Percentiles rank a stretch among this genome's conserved stretches.
Evolutionary conservation across 1,140 invertebrate species (phyloP).

Genomic region (Drosophila jambulina): DNA sequence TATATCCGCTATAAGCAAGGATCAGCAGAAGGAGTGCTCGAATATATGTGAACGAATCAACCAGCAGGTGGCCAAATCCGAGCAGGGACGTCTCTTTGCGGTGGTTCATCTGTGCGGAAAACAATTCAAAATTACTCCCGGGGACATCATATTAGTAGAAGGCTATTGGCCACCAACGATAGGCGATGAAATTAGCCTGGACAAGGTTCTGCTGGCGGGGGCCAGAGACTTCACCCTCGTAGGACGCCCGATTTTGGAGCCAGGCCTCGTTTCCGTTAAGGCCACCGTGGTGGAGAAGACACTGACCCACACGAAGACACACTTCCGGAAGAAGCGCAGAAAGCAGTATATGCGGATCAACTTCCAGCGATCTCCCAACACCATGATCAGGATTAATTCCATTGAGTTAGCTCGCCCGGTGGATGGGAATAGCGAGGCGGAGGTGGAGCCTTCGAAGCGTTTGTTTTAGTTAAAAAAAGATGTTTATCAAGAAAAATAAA

Average conservation of each 20-base stretch:
- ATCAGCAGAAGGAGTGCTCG: constrained; percentile 67
- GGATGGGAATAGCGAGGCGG: constrained; percentile 23
- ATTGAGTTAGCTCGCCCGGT: constrained; percentile 86
- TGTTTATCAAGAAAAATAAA: constrained; percentile 39
- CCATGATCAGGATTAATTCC: constrained; percentile 91
- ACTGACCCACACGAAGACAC: constrained; percentile 92
- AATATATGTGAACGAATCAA: constrained; percentile 87
- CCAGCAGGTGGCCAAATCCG: constrained; percentile 86
- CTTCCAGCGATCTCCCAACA: constrained; percentile 89
- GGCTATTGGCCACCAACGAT: constrained; percentile 93
- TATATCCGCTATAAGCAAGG: constrained; percentile 39
- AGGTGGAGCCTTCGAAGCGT: constrained; percentile 48
- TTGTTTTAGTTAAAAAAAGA: constrained; percentile 60
- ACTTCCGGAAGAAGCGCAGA: constrained; percentile 90
- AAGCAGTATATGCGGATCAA: constrained; percentile 92
- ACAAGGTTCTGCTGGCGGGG: constrained; percentile 94
- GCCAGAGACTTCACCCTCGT: constrained; percentile 94
- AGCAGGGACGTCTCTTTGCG: constrained; percentile 93
- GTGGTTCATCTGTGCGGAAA: constrained; percentile 93
- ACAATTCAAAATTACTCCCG: constrained; percentile 95
- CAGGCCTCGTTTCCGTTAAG: constrained; percentile 90
- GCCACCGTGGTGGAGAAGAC: constrained; percentile 96
- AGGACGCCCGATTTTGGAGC: constrained; percentile 92
- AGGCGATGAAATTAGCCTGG: constrained; percentile 93
- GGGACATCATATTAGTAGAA: constrained; percentile 93